These are phyloP conservation scores for Apogon talboti DNA, from an alignment of 2,797 vertebrate species.

Conservation along the genomic window DNA sequence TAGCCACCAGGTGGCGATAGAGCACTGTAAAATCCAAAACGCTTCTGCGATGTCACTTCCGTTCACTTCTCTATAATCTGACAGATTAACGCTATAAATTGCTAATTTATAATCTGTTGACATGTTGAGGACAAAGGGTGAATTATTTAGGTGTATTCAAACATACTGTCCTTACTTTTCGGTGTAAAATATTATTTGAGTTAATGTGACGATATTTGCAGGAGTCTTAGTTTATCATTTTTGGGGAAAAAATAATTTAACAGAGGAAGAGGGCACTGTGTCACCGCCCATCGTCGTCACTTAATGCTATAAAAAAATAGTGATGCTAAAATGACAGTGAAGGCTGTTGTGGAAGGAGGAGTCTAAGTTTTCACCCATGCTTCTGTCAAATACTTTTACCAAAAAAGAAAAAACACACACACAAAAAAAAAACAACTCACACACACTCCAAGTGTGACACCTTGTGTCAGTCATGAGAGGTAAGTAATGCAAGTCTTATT, in stretches of 20 bases:
- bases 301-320: slow-evolving; percentile 1
- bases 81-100: no score
- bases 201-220: neutral
- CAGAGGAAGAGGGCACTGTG: slow-evolving; percentile 47
- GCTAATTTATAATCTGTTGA: no score
- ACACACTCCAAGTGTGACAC: neutral
- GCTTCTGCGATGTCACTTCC: neutral
- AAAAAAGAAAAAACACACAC: no score
- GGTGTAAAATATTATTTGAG: neutral
- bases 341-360: neutral
- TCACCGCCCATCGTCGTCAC: slow-evolving; percentile 21
- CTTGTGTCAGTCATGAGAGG: slow-evolving; percentile 50
- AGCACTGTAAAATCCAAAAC: neutral
- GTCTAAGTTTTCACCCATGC: no score
- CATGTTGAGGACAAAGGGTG: no score
- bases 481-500: slow-evolving; percentile 22
- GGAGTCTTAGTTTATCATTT: neutral
- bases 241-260: neutral
- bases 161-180: neutral
- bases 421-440: neutral
- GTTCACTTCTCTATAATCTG: neutral
- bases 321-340: neutral
- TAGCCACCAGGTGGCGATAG: slow-evolving; percentile 59
- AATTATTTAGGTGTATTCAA: no score
- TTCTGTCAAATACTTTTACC: neutral